A percentile compares a stretch with the other conserved stretches of the same genome.
Evolutionary conservation across 2,888 invertebrate genomes (phyloP).

Genomic region (Microctonus hyperodae): DNA sequence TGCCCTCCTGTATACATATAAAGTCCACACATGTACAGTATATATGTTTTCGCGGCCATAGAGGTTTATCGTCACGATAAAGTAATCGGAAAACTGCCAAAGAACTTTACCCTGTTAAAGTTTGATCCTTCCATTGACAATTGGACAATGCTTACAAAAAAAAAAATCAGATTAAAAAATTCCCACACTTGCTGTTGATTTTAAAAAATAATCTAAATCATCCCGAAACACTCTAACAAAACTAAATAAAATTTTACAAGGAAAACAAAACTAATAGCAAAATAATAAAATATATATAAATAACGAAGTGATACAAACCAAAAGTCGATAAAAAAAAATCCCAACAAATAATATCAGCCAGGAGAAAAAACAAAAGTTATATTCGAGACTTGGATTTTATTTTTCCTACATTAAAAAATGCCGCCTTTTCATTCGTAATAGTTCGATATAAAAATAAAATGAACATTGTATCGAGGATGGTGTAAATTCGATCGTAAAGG

Average conservation of each 20-base stretch:
- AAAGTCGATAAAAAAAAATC: background rate
- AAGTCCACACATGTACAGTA: no score
- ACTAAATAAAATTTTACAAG: background rate
- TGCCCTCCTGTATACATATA: constrained; percentile 4
- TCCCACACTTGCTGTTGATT: background rate
- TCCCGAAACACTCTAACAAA: no score
- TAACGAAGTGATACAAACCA: background rate
- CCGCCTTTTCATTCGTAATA: constrained; percentile 17
- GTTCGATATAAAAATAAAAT: constrained; percentile 47
- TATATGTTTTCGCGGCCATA: background rate
- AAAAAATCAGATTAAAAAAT: background rate
- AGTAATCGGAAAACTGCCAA: constrained; percentile 2
- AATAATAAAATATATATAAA: background rate
- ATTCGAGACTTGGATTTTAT: constrained; percentile 1
- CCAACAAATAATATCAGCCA: background rate
- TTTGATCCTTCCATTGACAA: background rate
- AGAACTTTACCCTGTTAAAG: background rate
- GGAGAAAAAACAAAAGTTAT: background rate
- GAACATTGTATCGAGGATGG: constrained; percentile 49
- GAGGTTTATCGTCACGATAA: background rate
- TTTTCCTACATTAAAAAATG: background rate
- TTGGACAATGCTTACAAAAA: background rate
- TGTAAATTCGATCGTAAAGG: constrained; percentile 48
- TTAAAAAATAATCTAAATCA: background rate
- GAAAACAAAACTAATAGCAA: background rate